Base-by-base conservation (phyloP, 2,888 invertebrate species). In the Melipona bicolor region DNA sequence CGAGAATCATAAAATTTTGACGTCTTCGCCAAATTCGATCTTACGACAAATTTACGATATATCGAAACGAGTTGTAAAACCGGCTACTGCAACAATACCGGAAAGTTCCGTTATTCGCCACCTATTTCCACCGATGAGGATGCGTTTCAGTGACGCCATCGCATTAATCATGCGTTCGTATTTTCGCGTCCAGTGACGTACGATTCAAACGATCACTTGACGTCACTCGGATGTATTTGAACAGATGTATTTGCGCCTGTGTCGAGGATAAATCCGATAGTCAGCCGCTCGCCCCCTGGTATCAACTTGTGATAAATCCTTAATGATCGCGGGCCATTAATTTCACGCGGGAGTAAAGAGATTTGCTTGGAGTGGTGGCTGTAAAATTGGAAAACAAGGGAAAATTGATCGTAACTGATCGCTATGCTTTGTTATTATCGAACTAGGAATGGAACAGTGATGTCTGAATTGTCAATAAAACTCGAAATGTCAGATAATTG, bases 111-210 rank as follows among this genome's bases (percentile, higher is more conserved):
- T 59, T 61, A 50, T 43, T 24, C 15, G 19, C 62, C 17, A 11
- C 56, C 49, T 73, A 43, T 52, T 19, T 75, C 54, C 62, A 52
- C 15, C 21, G 19, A 4, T 36, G 50, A 59, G 61, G 43, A 61
- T 21, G 62, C 36, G 49, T 19, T 67, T 56, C 72, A 68, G 19
- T 73, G 56, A 50, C 79, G 74, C 77, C 73, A 77, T 64, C 56
- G 74, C 70, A 59, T 65, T 61, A 61, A 61, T 76, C 67, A 64
- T 50, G 32, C 27, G 71, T 15, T 50, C 27, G 72, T 81, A 85
- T 88, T 85, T 75, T 80, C 27, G 83, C 70, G 64, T 77, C 62
- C 52, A n/a, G 67, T 83, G 85, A 88, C 85, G 87, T 88, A 77
- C 62, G 52, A 76, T 80, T 82, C 72, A 80, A 88, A 88, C 27